A percentile compares a stretch with the other conserved stretches of the same genome.
These are phyloP conservation scores for Egretta garzetta DNA, from an alignment of 2,113 vertebrate species.

Conservation along the genomic window DNA sequence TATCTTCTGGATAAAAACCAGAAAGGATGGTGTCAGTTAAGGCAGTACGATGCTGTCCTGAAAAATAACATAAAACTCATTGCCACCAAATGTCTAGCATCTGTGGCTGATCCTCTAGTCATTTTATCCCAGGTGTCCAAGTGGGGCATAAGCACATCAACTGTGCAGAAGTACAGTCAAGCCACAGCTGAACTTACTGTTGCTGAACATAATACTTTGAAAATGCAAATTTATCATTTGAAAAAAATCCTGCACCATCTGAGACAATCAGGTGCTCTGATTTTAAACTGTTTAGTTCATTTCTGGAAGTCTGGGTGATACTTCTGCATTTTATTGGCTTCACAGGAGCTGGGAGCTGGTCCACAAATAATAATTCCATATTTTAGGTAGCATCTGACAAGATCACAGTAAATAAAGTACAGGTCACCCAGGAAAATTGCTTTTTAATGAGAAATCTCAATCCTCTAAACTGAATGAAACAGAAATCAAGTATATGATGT, in stretches of 20 bases:
- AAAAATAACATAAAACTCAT: neutral
- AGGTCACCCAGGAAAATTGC: neutral
- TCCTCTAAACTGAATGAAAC: neutral
- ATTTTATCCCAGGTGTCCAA: neutral
- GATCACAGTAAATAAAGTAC: neutral
- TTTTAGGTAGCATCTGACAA: neutral
- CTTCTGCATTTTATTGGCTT: neutral
- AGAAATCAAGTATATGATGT: neutral
- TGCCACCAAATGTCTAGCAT: neutral
- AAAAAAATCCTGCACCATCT: neutral
- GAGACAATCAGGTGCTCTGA: neutral
- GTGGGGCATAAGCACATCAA: neutral
- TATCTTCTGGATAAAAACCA: neutral
- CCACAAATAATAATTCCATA: neutral
- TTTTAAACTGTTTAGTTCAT: neutral
- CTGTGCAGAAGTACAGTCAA: neutral
- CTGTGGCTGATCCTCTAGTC: neutral
- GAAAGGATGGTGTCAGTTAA: neutral
- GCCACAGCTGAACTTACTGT: neutral
- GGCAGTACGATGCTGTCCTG: neutral
- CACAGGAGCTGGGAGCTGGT: neutral
- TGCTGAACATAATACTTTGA: neutral
- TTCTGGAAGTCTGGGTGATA: neutral
- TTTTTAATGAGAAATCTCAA: neutral
- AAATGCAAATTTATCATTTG: neutral